A percentile compares a stretch with the other conserved stretches of the same genome.
These are phyloP conservation scores for Monoplex corrugatus DNA, from an alignment of 2,888 invertebrate species.

Conservation along the genomic window DNA sequence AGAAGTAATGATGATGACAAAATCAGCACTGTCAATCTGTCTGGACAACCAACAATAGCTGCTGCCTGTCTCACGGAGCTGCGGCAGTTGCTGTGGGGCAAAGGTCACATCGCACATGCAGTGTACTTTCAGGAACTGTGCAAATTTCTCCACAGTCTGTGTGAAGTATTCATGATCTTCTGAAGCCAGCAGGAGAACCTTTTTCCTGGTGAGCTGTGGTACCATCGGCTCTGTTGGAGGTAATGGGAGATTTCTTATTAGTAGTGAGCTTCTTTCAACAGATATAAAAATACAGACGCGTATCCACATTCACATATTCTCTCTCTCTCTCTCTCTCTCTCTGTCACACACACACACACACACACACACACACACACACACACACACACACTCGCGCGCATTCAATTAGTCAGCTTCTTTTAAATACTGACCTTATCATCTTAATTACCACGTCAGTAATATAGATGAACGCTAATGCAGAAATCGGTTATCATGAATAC, in stretches of 20 bases:
- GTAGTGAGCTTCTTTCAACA: too few species aligned
- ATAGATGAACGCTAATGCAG: too few species aligned
- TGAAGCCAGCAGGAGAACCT: conserved; percentile 38
- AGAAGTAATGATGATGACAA: conserved; percentile 43
- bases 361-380: neutral
- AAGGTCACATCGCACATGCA: conserved; percentile 44
- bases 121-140: conserved; percentile 35
- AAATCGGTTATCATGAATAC: too few species aligned
- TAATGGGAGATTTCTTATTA: too few species aligned
- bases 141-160: conserved; percentile 40
- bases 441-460: too few species aligned
- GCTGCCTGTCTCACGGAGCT: neutral
- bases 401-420: too few species aligned
- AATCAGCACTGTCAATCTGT: conserved; percentile 43
- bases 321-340: neutral
- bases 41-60: conserved; percentile 44
- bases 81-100: conserved; percentile 39
- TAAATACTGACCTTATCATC: too few species aligned
- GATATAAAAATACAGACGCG: neutral
- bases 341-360: neutral
- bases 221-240: neutral
- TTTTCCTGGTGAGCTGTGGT: conserved; percentile 9
- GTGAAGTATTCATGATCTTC: conserved; percentile 40
- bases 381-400: neutral
- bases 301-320: neutral